Percentiles rank a stretch among this genome's conserved stretches.
Conservation (phyloP, 2,797 vertebrate species). For the Epinephelus malabaricus region DNA sequence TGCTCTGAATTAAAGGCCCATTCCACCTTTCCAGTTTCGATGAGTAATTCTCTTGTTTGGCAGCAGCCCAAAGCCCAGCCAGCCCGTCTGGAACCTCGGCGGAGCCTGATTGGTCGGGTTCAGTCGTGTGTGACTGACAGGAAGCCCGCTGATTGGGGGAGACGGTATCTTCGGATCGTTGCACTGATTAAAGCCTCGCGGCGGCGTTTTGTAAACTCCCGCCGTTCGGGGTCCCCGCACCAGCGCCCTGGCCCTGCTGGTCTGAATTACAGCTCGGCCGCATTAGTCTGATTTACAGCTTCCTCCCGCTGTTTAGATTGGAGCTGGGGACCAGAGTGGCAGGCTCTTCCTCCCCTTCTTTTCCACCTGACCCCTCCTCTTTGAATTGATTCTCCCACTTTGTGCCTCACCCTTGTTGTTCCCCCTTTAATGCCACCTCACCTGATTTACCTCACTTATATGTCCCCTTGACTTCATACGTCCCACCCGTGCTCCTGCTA, state of each 20-base stretch:
- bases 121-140: slow-evolving; percentile 86
- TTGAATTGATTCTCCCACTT: slow-evolving; percentile 34
- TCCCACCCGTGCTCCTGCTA: background rate
- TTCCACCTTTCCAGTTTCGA: slow-evolving; percentile 79
- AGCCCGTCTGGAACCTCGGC: slow-evolving; percentile 60
- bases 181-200: slow-evolving; percentile 86
- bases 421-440: slow-evolving; percentile 25
- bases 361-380: slow-evolving; percentile 50
- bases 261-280: slow-evolving; percentile 85
- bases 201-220: slow-evolving; percentile 81
- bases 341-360: slow-evolving; percentile 49
- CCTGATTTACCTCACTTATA: slow-evolving; percentile 32
- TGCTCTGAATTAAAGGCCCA: slow-evolving; percentile 81
- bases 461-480: background rate
- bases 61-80: slow-evolving; percentile 73
- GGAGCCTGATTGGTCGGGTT: slow-evolving; percentile 77
- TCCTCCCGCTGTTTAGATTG: slow-evolving; percentile 88
- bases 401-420: slow-evolving; percentile 30
- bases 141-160: slow-evolving; percentile 86
- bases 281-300: slow-evolving; percentile 89
- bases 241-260: slow-evolving; percentile 81
- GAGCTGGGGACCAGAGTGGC: slow-evolving; percentile 63
- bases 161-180: slow-evolving; percentile 83
- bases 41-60: slow-evolving; percentile 80
- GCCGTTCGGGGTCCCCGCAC: slow-evolving; percentile 72